Base-by-base conservation (phyloP, 2,888 invertebrate genomes). In the Epinotia bilunana region DNA sequence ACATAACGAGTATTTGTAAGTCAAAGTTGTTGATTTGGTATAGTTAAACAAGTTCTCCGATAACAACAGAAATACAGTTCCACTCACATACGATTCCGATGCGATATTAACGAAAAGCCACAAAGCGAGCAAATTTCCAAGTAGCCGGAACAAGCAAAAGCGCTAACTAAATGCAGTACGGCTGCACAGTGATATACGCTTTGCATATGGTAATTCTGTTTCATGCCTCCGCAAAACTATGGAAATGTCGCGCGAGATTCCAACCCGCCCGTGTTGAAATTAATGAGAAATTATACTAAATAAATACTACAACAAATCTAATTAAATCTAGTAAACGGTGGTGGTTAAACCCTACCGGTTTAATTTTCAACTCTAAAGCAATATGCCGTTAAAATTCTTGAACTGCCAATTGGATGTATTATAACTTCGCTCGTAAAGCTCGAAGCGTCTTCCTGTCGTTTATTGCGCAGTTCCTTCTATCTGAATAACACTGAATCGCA, bases 351-450 rank as follows among this genome's bases (percentile, higher is more conserved):
- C 88, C 86, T 86, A 84, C 84, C 79, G 83, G 78, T 87, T 88
- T 86, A 87, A 88, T 91, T 91, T 87, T 87, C 83, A 88, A 83
- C 86, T 86, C 83, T 84, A 86, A 85, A 85, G 88, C 87, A 87
- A 89, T 90, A 87, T 85, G 87, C 87, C 83, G 86, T 90, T 91
- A 90, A 90, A 89, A 88, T 85, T 80, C 78, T 86, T 88, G 88
- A 85, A 91, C 86, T 88, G 86, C 87, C 88, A 88, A 89, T 88
- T 88, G 87, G 81, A 86, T 28, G 69, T 69, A 85, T 86, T 84
- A 87, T 83, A 88, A 88, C 88, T 88, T 83, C 72, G 83, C 84
- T 89, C 88, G 88, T 92, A 91, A 92, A 91, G 83, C 83, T 83
- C 80, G 83, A 82, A 79, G 81, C 79, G 80, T 85, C 85, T 90